phyloP scores from a whole-genome alignment of 1,140 invertebrate genomes.

The Mamestra configurata region DNA sequence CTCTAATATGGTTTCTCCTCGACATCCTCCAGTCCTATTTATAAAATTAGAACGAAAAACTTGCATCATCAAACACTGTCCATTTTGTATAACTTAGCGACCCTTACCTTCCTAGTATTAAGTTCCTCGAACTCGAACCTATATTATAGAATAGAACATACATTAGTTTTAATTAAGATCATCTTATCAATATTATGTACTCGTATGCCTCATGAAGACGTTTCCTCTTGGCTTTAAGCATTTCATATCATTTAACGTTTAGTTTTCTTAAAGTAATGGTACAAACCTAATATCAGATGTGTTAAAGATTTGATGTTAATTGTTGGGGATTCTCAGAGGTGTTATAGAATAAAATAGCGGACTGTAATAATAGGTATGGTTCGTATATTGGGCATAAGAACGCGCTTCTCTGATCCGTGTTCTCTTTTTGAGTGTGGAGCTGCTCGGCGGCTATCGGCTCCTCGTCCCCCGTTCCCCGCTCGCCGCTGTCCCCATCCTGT shows the following conservation, averaged over 20 bases:
- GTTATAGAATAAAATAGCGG: no score
- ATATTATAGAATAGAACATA: not conserved
- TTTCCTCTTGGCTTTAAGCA: slow-evolving; percentile 49
- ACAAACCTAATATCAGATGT: slow-evolving; percentile 29
- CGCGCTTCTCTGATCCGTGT: no score
- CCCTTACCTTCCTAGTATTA: not conserved
- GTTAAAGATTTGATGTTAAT: slow-evolving; percentile 21
- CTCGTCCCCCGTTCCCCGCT: no score
- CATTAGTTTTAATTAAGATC: slow-evolving; percentile 15
- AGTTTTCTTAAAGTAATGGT: slow-evolving; percentile 21
- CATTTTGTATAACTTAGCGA: not conserved
- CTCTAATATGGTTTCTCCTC: not conserved
- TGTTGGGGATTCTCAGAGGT: no score
- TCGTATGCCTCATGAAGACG: not conserved
- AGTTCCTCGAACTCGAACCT: not conserved
- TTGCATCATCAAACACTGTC: not conserved
- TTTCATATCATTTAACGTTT: slow-evolving; percentile 49
- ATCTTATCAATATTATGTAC: not conserved
- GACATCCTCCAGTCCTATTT: no score
- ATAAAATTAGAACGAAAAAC: no score
- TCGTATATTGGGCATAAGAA: no score
- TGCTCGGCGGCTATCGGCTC: no score
- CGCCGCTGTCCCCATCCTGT: no score
- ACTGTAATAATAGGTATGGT: no score
- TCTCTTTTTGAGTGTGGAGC: no score